Base-by-base conservation (phyloP, 2,797 vertebrate genomes). In the Oophaga sylvatica region DNA sequence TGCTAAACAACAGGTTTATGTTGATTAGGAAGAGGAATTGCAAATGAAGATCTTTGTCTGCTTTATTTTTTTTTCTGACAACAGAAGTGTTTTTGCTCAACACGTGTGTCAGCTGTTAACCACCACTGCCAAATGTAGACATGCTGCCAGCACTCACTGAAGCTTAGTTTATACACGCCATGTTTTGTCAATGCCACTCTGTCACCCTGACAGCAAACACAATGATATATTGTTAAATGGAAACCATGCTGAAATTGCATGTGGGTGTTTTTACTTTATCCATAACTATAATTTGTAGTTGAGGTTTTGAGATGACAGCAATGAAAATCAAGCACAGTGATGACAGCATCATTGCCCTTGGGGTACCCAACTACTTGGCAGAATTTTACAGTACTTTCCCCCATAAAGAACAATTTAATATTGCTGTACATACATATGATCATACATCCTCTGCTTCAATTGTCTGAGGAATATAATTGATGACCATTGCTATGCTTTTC, bases 1-100 rank as follows among this genome's bases (percentile, higher is more conserved):
- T 62, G 65, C 45, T 45, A 63, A 86, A 71, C 56, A 76, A 22
- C 35, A 57, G 84, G 62, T 83, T 86, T 83, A 83, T 86, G 71
- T 86, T 82, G 80, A 86, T 86, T 57, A 45, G 56, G 56, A 59
- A 83, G 63, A 79, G 22, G 84, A 86, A 85, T 79, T 89, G 88
- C 65, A 89, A 89, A 89, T 85, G 71, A 86, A 89, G 73, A 85
- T 77, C 56, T 83, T 86, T 89, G 80, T 83, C 35, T 60, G 68
- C n/a, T 53, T 48, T 75, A 48, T 48, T 59, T 85, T 80, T 41
- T 85, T 48, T 65, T 53, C 45, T 80, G 78, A 83, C 48, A 85
- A 85, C 68, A 85, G 59, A 84, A 80, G 68, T 63, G 26, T 88
- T 57, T 85, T 77, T 81, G 12, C 65, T 73, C 29, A 85, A 85